Evolutionary conservation across 2,888 invertebrate species (phyloP).

Genomic region (Thymelicus lineola): DNA sequence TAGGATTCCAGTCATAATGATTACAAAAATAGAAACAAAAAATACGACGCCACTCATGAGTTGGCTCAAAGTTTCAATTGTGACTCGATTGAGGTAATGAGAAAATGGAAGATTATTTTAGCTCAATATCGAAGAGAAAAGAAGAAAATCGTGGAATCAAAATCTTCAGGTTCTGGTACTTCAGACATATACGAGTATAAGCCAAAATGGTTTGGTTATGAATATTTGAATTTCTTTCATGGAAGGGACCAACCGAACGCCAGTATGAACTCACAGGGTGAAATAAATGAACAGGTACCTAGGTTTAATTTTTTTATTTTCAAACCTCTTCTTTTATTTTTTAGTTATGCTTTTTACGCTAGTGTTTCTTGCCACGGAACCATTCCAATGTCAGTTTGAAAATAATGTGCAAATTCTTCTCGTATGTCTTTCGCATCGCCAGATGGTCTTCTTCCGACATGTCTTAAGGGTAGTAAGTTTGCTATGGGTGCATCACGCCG

Average conservation of each 20-base stretch:
- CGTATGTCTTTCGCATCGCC: no score
- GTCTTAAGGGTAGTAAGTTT: no score
- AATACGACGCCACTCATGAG: constrained; percentile 40
- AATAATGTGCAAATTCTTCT: no score
- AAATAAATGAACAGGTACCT: no score
- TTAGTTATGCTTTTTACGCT: no score
- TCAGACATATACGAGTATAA: constrained; percentile 40
- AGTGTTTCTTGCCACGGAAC: no score
- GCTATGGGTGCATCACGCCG: no score
- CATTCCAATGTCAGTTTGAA: no score
- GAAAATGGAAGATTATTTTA: constrained; percentile 46
- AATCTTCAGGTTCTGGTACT: not conserved
- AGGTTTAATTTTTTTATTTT: no score
- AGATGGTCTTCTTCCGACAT: no score
- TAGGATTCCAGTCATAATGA: constrained; percentile 20
- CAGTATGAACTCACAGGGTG: no score
- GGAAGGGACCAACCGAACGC: constrained; percentile 40
- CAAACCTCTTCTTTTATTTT: no score
- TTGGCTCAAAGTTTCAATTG: constrained; percentile 42
- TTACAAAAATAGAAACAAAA: constrained; percentile 44
- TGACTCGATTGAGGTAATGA: constrained; percentile 43
- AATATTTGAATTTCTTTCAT: constrained; percentile 43
- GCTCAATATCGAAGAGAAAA: constrained; percentile 45
- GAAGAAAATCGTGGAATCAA: constrained; percentile 23
- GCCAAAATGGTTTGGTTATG: constrained; percentile 44